These are phyloP conservation scores for Periphyllus acericola DNA, from an alignment of 2,888 invertebrate species.

Conservation along the genomic window DNA sequence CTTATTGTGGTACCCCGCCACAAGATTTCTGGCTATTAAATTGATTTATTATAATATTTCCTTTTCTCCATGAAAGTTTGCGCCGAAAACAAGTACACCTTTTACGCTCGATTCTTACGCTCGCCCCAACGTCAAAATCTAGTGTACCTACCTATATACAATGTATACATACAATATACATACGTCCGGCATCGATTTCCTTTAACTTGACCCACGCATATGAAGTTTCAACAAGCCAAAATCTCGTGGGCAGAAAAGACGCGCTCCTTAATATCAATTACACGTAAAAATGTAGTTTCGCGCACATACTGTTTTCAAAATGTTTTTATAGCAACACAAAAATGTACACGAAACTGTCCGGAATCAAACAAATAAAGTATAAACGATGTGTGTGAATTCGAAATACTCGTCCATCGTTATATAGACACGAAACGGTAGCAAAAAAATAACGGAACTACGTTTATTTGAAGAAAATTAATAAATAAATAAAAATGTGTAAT, in stretches of 20 bases:
- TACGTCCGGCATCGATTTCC: not conserved
- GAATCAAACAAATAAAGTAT: no score
- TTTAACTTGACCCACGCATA: not conserved
- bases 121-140: conserved; percentile 4
- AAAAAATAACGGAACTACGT: no score
- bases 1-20: conserved; percentile 32
- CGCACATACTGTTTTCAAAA: not conserved
- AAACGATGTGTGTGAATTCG: no score
- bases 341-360: no score
- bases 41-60: conserved; percentile 51
- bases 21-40: conserved; percentile 32
- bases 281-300: not conserved
- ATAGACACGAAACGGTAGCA: no score
- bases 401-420: no score
- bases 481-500: no score
- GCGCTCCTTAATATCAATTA: not conserved
- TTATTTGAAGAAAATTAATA: no score
- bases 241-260: not conserved
- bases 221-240: not conserved
- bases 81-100: conserved; percentile 25
- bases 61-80: conserved; percentile 27
- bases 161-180: no score
- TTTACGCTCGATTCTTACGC: conserved; percentile 7
- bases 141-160: not conserved
- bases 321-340: no score